Evolutionary conservation across 2,113 vertebrate species (phyloP).

Genomic region (Nestor notabilis): DNA sequence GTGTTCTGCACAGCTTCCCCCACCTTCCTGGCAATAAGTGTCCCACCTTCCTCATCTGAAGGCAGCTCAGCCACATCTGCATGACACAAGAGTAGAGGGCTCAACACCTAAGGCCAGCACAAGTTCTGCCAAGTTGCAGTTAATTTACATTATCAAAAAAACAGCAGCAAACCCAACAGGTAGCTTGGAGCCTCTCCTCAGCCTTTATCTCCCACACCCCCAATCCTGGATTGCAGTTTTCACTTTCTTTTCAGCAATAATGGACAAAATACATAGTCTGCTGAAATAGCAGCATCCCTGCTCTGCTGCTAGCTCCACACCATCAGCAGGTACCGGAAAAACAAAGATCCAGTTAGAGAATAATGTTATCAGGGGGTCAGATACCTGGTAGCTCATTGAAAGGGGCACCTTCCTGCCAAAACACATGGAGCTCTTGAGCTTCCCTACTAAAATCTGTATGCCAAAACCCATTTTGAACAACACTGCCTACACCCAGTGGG

Average conservation of each 20-base stretch:
- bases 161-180: not conserved
- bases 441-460: not conserved
- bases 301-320: not conserved
- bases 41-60: slow-evolving; percentile 92
- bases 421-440: not conserved
- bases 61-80: slow-evolving; percentile 86
- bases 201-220: not conserved
- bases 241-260: not conserved
- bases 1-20: slow-evolving; percentile 98
- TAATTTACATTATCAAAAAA: not conserved
- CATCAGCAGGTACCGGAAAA: not conserved
- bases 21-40: slow-evolving; percentile 94
- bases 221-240: not conserved
- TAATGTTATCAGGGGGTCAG: not conserved
- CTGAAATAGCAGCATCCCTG: not conserved
- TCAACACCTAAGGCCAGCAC: not conserved
- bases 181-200: not conserved
- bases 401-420: not conserved
- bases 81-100: not conserved
- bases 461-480: not conserved
- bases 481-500: not conserved
- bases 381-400: not conserved
- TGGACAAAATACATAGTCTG: not conserved
- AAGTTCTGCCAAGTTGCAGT: not conserved
- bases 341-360: not conserved